Evolutionary conservation across 2,797 vertebrate species (phyloP).

Genomic region (Sibirionetta formosa): DNA sequence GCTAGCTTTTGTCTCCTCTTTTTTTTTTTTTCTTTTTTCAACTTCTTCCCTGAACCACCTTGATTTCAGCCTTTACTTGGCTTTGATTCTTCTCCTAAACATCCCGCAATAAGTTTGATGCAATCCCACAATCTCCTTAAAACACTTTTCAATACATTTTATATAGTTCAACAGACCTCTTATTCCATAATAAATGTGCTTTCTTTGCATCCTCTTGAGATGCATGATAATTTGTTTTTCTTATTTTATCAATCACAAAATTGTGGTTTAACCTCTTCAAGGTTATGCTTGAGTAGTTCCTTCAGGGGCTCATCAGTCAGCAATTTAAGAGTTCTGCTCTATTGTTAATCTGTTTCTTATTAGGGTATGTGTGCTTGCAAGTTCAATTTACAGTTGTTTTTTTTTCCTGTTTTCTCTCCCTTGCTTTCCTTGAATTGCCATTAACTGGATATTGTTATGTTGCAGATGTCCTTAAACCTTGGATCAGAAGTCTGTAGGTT

Average conservation of each 20-base stretch:
- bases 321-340: not conserved
- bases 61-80: not conserved
- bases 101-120: fast-evolving
- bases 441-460: fast-evolving
- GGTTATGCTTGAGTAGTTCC: not conserved
- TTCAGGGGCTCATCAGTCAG: not conserved
- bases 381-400: not conserved
- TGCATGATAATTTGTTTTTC: not conserved
- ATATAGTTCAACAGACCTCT: fast-evolving
- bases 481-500: not conserved
- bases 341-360: not conserved
- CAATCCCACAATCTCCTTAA: not conserved
- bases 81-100: not conserved
- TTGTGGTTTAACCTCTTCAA: not conserved
- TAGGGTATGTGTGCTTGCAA: not conserved
- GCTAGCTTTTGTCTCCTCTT: not conserved
- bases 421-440: not conserved
- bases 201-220: fast-evolving
- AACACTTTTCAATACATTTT: not conserved
- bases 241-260: not conserved
- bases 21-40: not conserved
- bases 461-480: not conserved
- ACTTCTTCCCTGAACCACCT: not conserved
- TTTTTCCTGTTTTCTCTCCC: fast-evolving
- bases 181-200: not conserved